A percentile compares a stretch with the other conserved stretches of the same genome.
phyloP scores from a whole-genome alignment of 2,797 vertebrate genomes.

The Amazona ochrocephala region DNA sequence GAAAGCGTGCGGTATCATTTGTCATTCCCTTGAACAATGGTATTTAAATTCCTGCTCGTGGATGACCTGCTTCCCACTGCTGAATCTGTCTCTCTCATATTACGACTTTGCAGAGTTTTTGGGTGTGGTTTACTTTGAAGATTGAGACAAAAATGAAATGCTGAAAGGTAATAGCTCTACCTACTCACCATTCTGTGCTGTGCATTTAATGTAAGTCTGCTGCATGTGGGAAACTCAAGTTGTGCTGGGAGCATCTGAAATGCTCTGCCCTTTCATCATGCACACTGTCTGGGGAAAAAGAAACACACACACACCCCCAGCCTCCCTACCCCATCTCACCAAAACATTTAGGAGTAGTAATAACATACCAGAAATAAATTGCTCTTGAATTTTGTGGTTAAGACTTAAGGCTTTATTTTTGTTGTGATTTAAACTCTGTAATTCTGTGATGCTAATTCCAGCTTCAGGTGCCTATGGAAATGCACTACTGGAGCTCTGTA shows the following conservation, averaged over 20 bases:
- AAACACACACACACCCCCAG: rapidly evolving
- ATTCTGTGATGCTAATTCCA: not conserved
- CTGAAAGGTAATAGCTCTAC: conserved; percentile 16
- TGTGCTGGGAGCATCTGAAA: not conserved
- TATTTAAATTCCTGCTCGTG: not conserved
- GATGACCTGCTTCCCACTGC: not conserved
- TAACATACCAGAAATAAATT: not conserved
- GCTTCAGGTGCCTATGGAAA: not conserved
- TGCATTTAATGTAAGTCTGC: not conserved
- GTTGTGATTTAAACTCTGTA: conserved; percentile 1
- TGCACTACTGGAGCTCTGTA: not conserved
- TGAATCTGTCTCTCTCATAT: rapidly evolving
- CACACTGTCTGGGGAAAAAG: rapidly evolving
- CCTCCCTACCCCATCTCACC: not conserved
- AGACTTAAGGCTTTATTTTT: conserved; percentile 34
- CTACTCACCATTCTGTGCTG: not conserved
- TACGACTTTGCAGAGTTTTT: not conserved
- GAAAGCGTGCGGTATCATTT: rapidly evolving
- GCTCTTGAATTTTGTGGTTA: conserved; percentile 3
- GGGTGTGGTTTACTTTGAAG: conserved; percentile 43
- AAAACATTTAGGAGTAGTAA: not conserved
- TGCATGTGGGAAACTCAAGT: not conserved
- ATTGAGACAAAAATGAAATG: conserved; percentile 46
- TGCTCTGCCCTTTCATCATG: not conserved
- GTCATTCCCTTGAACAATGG: rapidly evolving